phyloP scores from a whole-genome alignment of 2,113 vertebrate genomes.

The Sitta europaea region DNA sequence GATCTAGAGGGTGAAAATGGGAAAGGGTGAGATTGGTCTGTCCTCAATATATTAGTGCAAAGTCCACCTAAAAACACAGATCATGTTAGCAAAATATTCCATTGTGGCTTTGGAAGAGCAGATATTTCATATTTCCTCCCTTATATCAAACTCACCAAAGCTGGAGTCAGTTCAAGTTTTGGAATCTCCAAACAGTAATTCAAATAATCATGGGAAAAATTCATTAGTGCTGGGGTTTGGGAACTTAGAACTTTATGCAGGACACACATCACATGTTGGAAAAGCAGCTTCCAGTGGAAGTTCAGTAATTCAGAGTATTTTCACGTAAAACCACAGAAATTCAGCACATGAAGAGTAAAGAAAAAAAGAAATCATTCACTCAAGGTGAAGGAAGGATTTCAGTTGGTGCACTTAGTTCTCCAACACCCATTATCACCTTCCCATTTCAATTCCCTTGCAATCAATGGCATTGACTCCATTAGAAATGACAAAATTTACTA shows the following conservation, averaged over 20 bases:
- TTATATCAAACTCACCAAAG: neutral
- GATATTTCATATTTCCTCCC: neutral
- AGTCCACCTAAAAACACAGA: neutral
- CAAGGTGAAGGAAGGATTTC: neutral
- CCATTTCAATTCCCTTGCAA: neutral
- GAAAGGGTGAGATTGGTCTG: neutral
- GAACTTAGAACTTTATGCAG: neutral
- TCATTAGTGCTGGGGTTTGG: neutral
- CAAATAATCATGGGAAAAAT: neutral
- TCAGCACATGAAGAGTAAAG: neutral
- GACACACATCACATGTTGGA: accelerated
- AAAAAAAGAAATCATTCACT: neutral
- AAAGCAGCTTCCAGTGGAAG: neutral
- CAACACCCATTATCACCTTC: neutral
- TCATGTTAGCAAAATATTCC: neutral
- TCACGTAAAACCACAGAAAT: neutral
- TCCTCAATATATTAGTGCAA: neutral
- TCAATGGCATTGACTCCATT: neutral
- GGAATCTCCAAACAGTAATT: neutral
- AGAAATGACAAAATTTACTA: neutral
- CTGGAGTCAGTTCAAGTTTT: neutral
- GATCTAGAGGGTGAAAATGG: neutral
- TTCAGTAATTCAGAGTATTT: neutral
- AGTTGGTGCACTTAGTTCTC: neutral
- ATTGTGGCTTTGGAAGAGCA: neutral